phyloP scores from a whole-genome alignment of 2,888 invertebrate genomes.

The Caprella mutica region DNA sequence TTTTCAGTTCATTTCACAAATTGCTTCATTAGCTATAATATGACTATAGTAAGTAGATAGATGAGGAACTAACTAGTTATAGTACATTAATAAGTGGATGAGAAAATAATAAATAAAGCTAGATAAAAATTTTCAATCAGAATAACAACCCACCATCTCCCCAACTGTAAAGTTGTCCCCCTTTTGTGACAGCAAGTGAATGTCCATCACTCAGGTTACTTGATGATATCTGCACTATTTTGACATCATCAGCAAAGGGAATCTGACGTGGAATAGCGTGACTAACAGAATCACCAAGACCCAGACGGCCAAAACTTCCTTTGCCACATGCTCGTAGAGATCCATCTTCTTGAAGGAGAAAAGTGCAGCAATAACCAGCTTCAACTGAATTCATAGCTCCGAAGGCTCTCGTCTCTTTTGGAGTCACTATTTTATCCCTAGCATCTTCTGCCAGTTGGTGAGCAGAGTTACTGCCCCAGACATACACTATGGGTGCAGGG shows the following conservation, averaged over 20 bases:
- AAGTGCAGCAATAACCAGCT: constrained; percentile 55
- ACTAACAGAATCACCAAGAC: constrained; percentile 52
- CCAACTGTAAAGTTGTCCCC: constrained; percentile 49
- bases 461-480: constrained; percentile 56
- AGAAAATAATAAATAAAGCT: no score
- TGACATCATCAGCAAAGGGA: constrained; percentile 43
- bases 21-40: no score
- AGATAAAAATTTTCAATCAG: no score
- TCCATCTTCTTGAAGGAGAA: constrained; percentile 50
- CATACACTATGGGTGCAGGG: constrained; percentile 50
- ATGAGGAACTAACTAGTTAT: no score
- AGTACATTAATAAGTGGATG: no score
- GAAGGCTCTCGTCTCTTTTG: constrained; percentile 49
- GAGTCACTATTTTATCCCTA: constrained; percentile 50
- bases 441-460: constrained; percentile 52
- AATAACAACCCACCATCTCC: constrained; percentile 45
- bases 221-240: constrained; percentile 46
- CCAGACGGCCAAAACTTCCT: constrained; percentile 53
- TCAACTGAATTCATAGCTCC: constrained; percentile 51
- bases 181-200: constrained; percentile 47
- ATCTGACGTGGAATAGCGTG: constrained; percentile 47
- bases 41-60: no score
- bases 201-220: constrained; percentile 51
- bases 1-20: no score
- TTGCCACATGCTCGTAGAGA: constrained; percentile 52